Percentiles rank a stretch among this genome's conserved stretches.
Evolutionary conservation across 2,797 vertebrate genomes (phyloP).

Genomic region (Chelon auratus): DNA sequence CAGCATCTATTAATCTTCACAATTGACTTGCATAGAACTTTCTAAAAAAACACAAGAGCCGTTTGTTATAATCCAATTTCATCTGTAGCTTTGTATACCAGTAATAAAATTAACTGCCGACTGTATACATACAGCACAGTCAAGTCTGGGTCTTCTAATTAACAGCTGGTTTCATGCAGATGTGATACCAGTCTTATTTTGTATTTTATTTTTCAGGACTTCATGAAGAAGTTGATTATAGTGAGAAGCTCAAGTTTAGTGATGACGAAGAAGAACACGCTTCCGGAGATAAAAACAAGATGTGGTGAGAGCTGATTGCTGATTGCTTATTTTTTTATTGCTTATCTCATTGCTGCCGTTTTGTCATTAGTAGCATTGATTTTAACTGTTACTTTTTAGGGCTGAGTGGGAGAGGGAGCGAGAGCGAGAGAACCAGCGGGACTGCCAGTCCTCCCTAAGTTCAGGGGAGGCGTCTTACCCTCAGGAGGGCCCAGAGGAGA

Average conservation of each 20-base stretch:
- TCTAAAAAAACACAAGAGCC: no score
- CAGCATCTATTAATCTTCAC: no score
- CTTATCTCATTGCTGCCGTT: not conserved
- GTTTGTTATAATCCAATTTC: not conserved
- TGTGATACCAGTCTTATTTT: not conserved
- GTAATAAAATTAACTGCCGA: not conserved
- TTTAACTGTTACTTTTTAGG: constrained; percentile 63
- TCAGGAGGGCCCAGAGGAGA: constrained; percentile 86
- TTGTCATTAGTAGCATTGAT: not conserved
- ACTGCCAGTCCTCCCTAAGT: constrained; percentile 88
- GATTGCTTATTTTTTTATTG: not conserved
- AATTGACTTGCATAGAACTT: no score
- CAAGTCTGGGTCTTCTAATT: not conserved
- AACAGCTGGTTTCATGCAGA: not conserved
- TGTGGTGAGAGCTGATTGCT: constrained; percentile 85
- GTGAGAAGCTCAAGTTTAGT: constrained; percentile 97
- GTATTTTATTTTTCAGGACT: constrained; percentile 84
- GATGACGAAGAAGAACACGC: constrained; percentile 93
- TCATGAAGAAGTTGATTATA: constrained; percentile 98
- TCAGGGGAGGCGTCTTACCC: constrained; percentile 87
- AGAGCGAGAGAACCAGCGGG: constrained; percentile 80
- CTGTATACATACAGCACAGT: not conserved
- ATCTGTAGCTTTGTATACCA: not conserved
- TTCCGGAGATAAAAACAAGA: constrained; percentile 85
- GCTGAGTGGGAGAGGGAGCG: constrained; percentile 87